A percentile compares a stretch with the other conserved stretches of the same genome.
Evolutionary conservation across 2,888 invertebrate genomes (phyloP).

Genomic region (Hirtodrosophila cameraria): DNA sequence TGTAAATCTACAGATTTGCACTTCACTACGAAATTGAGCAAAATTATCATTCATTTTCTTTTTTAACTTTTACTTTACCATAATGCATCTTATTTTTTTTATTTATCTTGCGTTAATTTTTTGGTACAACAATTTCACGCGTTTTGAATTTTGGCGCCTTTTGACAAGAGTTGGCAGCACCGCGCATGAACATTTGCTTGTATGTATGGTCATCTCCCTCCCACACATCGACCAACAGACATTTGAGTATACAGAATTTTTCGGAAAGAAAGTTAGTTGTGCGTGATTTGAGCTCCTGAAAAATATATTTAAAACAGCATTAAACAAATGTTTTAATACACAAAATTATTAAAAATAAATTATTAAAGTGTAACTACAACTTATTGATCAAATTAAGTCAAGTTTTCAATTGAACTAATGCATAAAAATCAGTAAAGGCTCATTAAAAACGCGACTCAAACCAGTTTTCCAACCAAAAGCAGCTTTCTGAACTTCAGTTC

Average conservation of each 20-base stretch:
- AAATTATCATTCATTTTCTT: too few species aligned
- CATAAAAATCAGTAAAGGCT: background rate
- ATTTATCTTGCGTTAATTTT: background rate
- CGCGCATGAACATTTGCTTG: background rate
- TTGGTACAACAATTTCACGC: background rate
- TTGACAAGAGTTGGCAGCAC: constrained; percentile 31
- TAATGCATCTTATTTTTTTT: too few species aligned
- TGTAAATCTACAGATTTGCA: too few species aligned
- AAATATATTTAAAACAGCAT: constrained; percentile 2
- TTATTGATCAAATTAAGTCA: background rate
- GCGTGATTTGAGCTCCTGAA: constrained; percentile 27
- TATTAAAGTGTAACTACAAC: fast-evolving
- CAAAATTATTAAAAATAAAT: background rate
- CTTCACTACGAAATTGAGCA: too few species aligned
- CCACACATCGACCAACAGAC: constrained; percentile 1
- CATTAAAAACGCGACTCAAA: constrained; percentile 18
- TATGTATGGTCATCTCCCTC: constrained; percentile 23
- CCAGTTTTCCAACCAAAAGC: constrained; percentile 41
- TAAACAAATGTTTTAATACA: background rate
- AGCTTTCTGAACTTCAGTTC: constrained; percentile 20
- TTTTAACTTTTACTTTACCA: background rate
- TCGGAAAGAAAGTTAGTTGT: constrained; percentile 39
- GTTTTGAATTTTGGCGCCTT: constrained; percentile 31
- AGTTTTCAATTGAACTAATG: background rate
- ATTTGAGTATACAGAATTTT: constrained; percentile 71